Conservation (phyloP, 2,888 invertebrate species). For the Euphydryas editha region DNA sequence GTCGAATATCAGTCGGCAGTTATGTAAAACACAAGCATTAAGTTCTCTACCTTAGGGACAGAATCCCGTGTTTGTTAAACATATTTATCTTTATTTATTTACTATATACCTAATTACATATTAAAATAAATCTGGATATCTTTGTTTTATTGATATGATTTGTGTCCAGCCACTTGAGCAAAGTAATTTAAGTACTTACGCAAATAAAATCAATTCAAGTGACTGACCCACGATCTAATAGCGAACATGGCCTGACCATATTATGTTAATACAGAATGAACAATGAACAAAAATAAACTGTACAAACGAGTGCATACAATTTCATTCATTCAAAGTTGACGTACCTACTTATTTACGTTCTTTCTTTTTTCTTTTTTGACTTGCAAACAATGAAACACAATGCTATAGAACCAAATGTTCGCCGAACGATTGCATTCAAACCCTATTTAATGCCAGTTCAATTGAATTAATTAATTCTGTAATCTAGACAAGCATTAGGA, state of each 20-base stretch:
- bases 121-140: not conserved
- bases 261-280: not conserved
- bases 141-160: not conserved
- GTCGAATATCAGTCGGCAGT: too few species aligned
- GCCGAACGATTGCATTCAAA: not conserved
- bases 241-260: too few species aligned
- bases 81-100: too few species aligned
- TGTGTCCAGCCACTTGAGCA: not conserved
- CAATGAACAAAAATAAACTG: not conserved
- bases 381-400: conserved; percentile 13
- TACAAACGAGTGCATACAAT: not conserved
- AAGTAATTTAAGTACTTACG: not conserved
- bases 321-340: conserved; percentile 8
- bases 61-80: too few species aligned
- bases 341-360: too few species aligned
- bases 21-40: too few species aligned
- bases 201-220: not conserved
- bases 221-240: too few species aligned
- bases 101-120: not conserved
- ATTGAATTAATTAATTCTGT: too few species aligned
- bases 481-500: too few species aligned
- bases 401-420: conserved; percentile 13
- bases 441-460: not conserved
- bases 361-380: conserved; percentile 3
- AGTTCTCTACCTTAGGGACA: too few species aligned